Conservation (phyloP, 2,113 vertebrate species). For the Poeciliopsis retropinna region DNA sequence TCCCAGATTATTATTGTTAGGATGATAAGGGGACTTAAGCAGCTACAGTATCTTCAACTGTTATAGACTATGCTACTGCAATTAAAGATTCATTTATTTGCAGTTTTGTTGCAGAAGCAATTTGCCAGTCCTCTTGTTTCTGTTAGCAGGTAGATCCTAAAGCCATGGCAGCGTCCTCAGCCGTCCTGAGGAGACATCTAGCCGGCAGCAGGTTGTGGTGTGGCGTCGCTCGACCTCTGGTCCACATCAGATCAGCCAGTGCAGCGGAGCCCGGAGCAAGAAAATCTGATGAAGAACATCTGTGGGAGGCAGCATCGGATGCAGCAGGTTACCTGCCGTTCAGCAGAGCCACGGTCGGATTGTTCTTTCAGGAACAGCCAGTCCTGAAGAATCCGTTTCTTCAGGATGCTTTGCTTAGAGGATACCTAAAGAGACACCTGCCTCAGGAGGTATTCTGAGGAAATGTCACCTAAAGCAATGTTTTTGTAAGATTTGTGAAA, state of each 20-base stretch:
- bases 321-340: slow-evolving; percentile 31
- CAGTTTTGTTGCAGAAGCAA: too few species aligned
- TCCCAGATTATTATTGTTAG: too few species aligned
- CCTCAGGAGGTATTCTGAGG: slow-evolving; percentile 71
- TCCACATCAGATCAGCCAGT: slow-evolving; percentile 34
- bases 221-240: not conserved
- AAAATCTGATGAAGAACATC: slow-evolving; percentile 31
- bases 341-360: slow-evolving; percentile 53
- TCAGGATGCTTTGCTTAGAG: slow-evolving; percentile 80
- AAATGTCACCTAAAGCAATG: not conserved
- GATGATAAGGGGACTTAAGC: too few species aligned
- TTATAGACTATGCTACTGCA: not conserved
- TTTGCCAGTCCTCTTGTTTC: not conserved
- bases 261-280: slow-evolving; percentile 21
- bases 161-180: slow-evolving; percentile 44
- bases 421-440: slow-evolving; percentile 79
- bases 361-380: slow-evolving; percentile 78
- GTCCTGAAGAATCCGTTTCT: slow-evolving; percentile 76
- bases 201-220: slow-evolving; percentile 9
- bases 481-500: not conserved
- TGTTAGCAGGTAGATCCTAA: slow-evolving; percentile 1
- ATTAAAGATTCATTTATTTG: too few species aligned
- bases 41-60: too few species aligned
- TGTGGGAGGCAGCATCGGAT: slow-evolving; percentile 29
- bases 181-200: slow-evolving; percentile 8